Conservation (phyloP, 23 tunicate species). For the Corella eumyota region DNA sequence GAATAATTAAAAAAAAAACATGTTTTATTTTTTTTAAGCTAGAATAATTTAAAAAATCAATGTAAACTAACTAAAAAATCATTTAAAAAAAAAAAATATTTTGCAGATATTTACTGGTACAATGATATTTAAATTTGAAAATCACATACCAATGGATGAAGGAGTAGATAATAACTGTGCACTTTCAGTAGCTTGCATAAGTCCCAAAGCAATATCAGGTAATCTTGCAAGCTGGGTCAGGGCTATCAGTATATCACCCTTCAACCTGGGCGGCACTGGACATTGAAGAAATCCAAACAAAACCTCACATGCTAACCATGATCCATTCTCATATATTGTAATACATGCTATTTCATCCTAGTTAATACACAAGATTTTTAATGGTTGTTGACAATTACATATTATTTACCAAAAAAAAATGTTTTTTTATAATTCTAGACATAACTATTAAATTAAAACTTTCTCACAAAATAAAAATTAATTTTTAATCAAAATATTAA, state of each 20-base stretch:
- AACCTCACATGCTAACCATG: constrained; percentile 70
- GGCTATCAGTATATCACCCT: constrained; percentile 70
- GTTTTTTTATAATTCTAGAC: too few species aligned
- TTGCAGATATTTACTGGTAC: neutral
- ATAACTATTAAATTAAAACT: too few species aligned
- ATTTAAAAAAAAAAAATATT: neutral
- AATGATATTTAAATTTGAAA: too few species aligned
- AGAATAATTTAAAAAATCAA: neutral
- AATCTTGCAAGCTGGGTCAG: constrained; percentile 54
- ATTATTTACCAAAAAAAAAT: too few species aligned
- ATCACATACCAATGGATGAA: too few species aligned
- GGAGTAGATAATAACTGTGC: constrained; percentile 20
- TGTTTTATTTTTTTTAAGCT: neutral
- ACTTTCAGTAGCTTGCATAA: constrained; percentile 59
- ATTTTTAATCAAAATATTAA: too few species aligned
- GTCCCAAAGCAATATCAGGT: constrained; percentile 48
- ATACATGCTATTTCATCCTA: constrained; percentile 85
- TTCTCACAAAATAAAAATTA: too few species aligned
- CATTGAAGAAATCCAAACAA: constrained; percentile 84
- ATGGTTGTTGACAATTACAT: too few species aligned
- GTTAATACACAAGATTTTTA: neutral
- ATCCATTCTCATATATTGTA: constrained; percentile 53
- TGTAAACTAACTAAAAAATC: neutral
- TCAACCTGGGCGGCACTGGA: constrained; percentile 60
- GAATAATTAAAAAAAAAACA: neutral